Conservation (phyloP, 2,797 vertebrate genomes). For the Syncerus caffer region DNA sequence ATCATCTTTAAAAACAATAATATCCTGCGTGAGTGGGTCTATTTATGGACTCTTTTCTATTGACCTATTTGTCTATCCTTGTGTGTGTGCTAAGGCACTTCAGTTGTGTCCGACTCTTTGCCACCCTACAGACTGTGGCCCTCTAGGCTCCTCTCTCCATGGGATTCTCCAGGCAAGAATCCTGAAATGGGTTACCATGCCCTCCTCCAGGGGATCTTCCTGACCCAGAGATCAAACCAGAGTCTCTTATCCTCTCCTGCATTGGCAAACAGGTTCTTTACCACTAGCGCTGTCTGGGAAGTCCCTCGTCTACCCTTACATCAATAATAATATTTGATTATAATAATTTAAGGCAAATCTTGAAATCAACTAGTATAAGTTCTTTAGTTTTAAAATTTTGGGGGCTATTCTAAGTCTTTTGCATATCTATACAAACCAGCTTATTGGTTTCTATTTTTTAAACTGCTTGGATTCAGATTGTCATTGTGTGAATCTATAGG, state of each 20-base stretch:
- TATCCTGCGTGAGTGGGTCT: neutral
- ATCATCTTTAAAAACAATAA: neutral
- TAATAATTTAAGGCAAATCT: neutral
- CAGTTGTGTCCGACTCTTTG: neutral
- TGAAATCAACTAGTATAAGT: neutral
- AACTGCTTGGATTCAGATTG: neutral
- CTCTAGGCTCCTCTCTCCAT: neutral
- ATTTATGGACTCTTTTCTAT: neutral
- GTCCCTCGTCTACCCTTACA: neutral
- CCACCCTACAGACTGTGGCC: neutral
- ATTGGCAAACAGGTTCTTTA: neutral
- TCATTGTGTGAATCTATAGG: neutral
- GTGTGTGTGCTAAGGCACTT: neutral
- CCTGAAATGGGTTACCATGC: neutral
- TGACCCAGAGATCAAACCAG: neutral
- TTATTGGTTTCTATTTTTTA: neutral
- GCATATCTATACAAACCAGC: neutral
- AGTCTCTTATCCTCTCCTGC: neutral
- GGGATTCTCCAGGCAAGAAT: neutral
- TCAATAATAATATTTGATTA: neutral
- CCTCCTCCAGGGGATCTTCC: neutral
- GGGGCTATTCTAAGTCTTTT: neutral
- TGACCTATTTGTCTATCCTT: neutral
- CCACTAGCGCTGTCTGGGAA: neutral
- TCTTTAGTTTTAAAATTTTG: neutral